These are phyloP conservation scores for Jacana jacana DNA, from an alignment of 2,113 vertebrate species.

Conservation along the genomic window DNA sequence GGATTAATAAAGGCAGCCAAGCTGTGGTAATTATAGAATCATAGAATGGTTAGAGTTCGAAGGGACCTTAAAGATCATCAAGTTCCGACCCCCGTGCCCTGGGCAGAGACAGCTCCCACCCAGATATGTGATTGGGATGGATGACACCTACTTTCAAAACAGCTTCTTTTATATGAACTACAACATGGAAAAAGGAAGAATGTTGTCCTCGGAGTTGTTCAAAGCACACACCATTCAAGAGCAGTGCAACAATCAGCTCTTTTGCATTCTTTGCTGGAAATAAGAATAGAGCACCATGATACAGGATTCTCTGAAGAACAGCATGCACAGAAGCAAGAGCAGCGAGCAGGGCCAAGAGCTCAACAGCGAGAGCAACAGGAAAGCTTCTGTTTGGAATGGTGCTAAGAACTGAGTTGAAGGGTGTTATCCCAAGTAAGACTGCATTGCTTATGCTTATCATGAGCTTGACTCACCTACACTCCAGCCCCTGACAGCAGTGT, in stretches of 20 bases:
- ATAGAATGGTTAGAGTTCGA: too few species aligned
- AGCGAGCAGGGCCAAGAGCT: background rate
- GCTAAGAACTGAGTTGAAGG: background rate
- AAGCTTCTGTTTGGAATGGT: background rate
- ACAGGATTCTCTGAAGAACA: background rate
- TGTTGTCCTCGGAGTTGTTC: background rate
- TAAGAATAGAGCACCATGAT: background rate
- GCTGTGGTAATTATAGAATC: background rate
- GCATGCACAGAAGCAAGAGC: background rate
- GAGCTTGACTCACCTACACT: background rate
- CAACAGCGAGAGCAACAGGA: background rate
- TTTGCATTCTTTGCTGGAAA: background rate
- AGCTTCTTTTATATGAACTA: background rate
- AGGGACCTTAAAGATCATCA: too few species aligned
- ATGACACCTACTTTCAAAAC: background rate
- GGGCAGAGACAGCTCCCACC: too few species aligned
- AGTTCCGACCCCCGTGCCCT: too few species aligned
- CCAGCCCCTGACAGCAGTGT: accelerated
- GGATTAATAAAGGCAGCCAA: background rate
- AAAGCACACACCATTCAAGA: background rate
- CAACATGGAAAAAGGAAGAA: background rate
- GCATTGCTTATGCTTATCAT: background rate
- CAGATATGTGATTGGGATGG: background rate
- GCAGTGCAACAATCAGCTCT: background rate
- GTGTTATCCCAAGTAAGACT: background rate